These are phyloP conservation scores for Plagodis dolabraria DNA, from an alignment of 2,888 invertebrate species.

Conservation along the genomic window DNA sequence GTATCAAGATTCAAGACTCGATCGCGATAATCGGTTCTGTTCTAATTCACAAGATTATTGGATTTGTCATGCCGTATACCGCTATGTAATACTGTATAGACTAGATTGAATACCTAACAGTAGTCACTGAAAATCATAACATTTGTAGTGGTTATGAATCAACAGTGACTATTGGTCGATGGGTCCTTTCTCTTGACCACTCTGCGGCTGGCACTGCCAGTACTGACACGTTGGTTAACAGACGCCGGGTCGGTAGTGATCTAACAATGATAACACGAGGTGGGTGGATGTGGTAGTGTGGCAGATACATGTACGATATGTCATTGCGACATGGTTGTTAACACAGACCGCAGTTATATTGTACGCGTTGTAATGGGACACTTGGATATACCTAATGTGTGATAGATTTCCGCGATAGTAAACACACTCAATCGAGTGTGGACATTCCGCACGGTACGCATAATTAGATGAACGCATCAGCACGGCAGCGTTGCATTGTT, in stretches of 20 bases:
- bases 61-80: too few species aligned
- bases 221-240: constrained; percentile 8
- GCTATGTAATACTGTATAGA: too few species aligned
- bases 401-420: constrained; percentile 7
- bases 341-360: too few species aligned
- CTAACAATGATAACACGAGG: constrained; percentile 28
- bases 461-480: constrained; percentile 3
- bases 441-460: constrained; percentile 13
- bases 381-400: not conserved
- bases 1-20: too few species aligned
- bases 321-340: too few species aligned
- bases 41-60: too few species aligned
- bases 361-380: too few species aligned
- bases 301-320: constrained; percentile 6
- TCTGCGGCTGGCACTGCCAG: not conserved
- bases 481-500: constrained; percentile 4
- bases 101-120: constrained; percentile 4
- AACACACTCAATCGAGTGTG: constrained; percentile 5
- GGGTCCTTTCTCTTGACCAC: constrained; percentile 23
- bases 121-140: constrained; percentile 19
- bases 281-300: constrained; percentile 25
- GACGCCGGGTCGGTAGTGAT: constrained; percentile 27
- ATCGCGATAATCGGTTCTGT: too few species aligned
- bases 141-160: constrained; percentile 26
- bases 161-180: constrained; percentile 26